Conservation (phyloP, 1,140 invertebrate genomes). For the Conus betulinus region DNA sequence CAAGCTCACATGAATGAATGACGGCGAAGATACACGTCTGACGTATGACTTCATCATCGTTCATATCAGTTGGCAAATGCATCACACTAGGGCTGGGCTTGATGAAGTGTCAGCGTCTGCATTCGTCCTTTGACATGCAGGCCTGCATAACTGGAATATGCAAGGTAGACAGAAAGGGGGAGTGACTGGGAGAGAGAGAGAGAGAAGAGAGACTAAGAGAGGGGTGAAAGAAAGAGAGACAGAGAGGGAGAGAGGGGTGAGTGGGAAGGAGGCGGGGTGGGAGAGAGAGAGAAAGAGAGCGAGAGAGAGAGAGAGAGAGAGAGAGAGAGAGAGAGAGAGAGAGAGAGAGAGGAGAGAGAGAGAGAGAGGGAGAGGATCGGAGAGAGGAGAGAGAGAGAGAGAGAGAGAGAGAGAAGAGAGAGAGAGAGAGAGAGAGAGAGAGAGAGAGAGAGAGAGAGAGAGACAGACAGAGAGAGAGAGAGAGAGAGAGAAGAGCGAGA, state of each 20-base stretch:
- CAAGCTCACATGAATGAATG: too few relatives aligned
- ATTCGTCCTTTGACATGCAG: too few relatives aligned
- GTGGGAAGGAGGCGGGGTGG: not conserved
- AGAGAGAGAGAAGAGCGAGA: not conserved
- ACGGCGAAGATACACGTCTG: too few relatives aligned
- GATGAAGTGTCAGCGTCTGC: too few relatives aligned
- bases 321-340: not conserved
- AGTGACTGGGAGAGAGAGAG: not conserved
- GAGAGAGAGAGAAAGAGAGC: not conserved
- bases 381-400: not conserved
- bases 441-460: constrained; percentile 1
- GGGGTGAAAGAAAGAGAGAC: not conserved
- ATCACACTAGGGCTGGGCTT: too few relatives aligned
- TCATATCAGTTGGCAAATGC: too few relatives aligned
- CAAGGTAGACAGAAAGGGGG: not conserved
- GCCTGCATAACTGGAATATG: too few relatives aligned
- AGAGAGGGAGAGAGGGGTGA: not conserved
- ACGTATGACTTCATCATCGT: too few relatives aligned
- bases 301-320: not conserved
- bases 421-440: not conserved
- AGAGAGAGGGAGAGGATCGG: too few relatives aligned
- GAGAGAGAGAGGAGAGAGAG: not conserved
- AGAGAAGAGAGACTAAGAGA: not conserved
- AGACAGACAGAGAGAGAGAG: not conserved
- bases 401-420: not conserved